Conservation (phyloP, 2,888 invertebrate genomes). For the Lathronympha strigana region DNA sequence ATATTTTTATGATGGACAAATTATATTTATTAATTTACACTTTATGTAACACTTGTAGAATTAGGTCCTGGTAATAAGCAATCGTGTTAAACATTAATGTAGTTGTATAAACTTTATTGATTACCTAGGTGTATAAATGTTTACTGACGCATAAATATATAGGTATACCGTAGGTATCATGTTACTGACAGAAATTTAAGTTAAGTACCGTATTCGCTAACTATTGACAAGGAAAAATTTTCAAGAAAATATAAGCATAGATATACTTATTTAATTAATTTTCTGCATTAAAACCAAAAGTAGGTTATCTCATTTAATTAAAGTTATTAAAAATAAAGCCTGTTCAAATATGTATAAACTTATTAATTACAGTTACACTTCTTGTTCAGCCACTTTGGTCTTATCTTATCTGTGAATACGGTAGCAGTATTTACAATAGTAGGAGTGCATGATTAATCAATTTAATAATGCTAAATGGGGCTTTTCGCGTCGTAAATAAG, state of each 20-base stretch:
- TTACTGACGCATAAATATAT: too few relatives aligned
- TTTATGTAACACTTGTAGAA: too few relatives aligned
- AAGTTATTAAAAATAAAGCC: constrained; percentile 44
- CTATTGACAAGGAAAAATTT: constrained; percentile 4
- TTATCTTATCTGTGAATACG: constrained; percentile 67
- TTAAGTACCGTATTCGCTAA: too few relatives aligned
- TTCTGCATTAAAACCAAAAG: constrained; percentile 18
- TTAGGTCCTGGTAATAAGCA: too few relatives aligned
- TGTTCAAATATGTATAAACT: constrained; percentile 45
- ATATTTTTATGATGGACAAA: too few relatives aligned
- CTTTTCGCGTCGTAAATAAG: constrained; percentile 63
- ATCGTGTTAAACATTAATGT: too few relatives aligned
- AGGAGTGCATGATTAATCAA: constrained; percentile 67
- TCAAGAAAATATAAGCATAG: not conserved
- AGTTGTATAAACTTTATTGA: too few relatives aligned
- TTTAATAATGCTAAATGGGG: constrained; percentile 63
- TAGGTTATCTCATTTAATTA: constrained; percentile 41
- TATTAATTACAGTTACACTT: constrained; percentile 31
- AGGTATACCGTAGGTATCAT: too few relatives aligned
- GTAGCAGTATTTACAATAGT: constrained; percentile 67
- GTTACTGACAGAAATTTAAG: too few relatives aligned
- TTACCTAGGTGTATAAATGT: too few relatives aligned
- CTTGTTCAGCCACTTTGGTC: constrained; percentile 27
- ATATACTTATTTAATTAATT: not conserved
- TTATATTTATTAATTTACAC: too few relatives aligned